These are phyloP conservation scores for Pangasianodon gigas DNA, from an alignment of 2,113 vertebrate species.

Conservation along the genomic window DNA sequence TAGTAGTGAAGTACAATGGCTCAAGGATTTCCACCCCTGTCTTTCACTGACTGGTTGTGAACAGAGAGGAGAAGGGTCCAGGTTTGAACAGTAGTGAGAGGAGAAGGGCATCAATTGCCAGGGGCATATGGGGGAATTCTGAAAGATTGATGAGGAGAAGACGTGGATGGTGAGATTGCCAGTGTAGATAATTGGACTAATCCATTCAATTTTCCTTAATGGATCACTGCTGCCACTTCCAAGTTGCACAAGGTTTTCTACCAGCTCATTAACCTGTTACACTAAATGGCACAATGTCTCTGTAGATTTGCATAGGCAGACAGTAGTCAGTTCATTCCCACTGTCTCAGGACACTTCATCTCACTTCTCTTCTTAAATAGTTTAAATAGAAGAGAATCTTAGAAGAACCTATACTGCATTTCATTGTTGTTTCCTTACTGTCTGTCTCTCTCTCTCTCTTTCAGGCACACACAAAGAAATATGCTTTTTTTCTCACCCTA, in stretches of 20 bases:
- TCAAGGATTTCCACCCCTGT: neutral
- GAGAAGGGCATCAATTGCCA: conserved; percentile 62
- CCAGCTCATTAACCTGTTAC: conserved; percentile 57
- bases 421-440: conserved; percentile 21
- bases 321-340: conserved; percentile 28
- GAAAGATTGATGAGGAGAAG: conserved; percentile 79
- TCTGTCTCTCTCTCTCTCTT: conserved; percentile 27
- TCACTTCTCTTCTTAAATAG: conserved; percentile 52
- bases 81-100: conserved; percentile 48
- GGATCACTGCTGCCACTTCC: conserved; percentile 37
- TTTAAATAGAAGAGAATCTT: conserved; percentile 24
- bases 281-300: conserved; percentile 54
- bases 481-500: neutral
- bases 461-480: neutral
- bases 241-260: conserved; percentile 45
- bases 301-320: conserved; percentile 28
- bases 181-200: conserved; percentile 72
- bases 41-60: neutral
- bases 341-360: conserved; percentile 45
- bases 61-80: conserved; percentile 40
- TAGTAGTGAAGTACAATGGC: neutral
- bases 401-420: neutral
- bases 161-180: conserved; percentile 63
- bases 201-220: conserved; percentile 66
- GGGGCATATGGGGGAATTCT: conserved; percentile 67